A percentile compares a stretch with the other conserved stretches of the same genome.
These are phyloP conservation scores for Aplocera efformata DNA, from an alignment of 2,888 invertebrate species.

Conservation along the genomic window DNA sequence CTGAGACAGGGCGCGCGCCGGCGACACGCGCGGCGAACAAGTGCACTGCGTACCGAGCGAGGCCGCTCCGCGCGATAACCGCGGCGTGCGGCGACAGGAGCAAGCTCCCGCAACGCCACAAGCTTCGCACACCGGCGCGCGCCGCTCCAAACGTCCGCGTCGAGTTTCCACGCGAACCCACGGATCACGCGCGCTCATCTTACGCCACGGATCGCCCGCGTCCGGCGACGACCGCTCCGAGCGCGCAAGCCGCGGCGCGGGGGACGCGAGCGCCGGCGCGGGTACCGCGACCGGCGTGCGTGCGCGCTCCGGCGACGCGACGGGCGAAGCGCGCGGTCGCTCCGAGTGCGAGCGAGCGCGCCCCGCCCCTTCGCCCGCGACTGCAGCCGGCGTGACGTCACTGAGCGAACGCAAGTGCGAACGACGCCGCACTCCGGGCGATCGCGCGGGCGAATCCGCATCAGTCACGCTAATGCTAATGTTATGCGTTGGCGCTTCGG, in stretches of 20 bases:
- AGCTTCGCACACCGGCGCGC: slow-evolving; percentile 39
- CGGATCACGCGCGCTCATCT: slow-evolving; percentile 57
- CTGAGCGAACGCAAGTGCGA: slow-evolving; percentile 70
- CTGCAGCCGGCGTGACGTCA: slow-evolving; percentile 65
- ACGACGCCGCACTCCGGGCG: slow-evolving; percentile 62
- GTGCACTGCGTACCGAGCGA: slow-evolving; percentile 39
- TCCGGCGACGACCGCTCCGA: slow-evolving; percentile 33
- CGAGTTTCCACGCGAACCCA: slow-evolving; percentile 33
- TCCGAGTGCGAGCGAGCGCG: slow-evolving; percentile 69
- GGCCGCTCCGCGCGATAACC: slow-evolving; percentile 29
- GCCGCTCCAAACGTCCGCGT: slow-evolving; percentile 33
- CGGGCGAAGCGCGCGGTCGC: slow-evolving; percentile 52
- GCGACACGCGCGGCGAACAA: slow-evolving; percentile 43
- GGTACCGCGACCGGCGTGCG: slow-evolving; percentile 27
- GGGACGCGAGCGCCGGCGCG: slow-evolving; percentile 30
- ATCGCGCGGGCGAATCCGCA: slow-evolving; percentile 65
- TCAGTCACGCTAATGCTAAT: slow-evolving; percentile 72
- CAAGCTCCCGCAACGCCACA: slow-evolving; percentile 44
- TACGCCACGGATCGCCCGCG: slow-evolving; percentile 56
- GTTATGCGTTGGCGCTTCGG: slow-evolving; percentile 45
- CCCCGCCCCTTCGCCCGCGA: neutral
- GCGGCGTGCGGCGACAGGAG: slow-evolving; percentile 46
- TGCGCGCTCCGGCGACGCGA: slow-evolving; percentile 34
- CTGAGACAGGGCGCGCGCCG: slow-evolving; percentile 39
- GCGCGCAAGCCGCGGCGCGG: slow-evolving; percentile 47